Evolutionary conservation across 1,140 invertebrate species (phyloP).

Genomic region (Drosophila paulistorum): DNA sequence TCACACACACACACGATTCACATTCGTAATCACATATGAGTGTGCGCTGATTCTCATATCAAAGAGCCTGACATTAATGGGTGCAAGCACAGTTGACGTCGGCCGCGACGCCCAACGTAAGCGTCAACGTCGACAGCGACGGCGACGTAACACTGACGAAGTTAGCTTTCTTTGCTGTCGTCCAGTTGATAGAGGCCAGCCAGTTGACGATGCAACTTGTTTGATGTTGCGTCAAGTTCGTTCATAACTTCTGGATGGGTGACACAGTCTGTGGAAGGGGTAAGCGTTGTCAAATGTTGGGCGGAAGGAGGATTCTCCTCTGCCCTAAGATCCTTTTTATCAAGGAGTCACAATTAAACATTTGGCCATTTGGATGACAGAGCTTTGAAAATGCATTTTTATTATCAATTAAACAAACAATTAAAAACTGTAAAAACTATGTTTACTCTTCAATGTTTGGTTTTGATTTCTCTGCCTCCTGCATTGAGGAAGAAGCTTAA

Average conservation of each 20-base stretch:
- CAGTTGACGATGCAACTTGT: conserved; percentile 37
- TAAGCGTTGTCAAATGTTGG: background rate
- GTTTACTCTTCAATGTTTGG: too few species aligned
- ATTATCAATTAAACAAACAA: too few species aligned
- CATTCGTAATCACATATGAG: conserved; percentile 32
- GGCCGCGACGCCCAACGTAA: conserved; percentile 19
- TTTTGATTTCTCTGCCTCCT: background rate
- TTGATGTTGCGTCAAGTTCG: conserved; percentile 30
- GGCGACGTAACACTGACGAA: conserved; percentile 22
- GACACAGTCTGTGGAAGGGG: background rate
- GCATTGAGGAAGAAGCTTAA: too few species aligned
- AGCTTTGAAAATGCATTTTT: too few species aligned
- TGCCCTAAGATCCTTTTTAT: too few species aligned
- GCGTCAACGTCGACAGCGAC: conserved; percentile 15
- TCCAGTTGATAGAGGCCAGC: conserved; percentile 36
- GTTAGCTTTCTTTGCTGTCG: conserved; percentile 20
- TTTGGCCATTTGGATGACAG: too few species aligned
- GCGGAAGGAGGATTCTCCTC: background rate
- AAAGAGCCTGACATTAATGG: conserved; percentile 66
- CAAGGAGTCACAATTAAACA: too few species aligned
- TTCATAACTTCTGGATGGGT: background rate
- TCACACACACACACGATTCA: conserved; percentile 24
- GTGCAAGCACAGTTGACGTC: conserved; percentile 46
- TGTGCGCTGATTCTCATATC: conserved; percentile 50
- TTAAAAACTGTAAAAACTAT: too few species aligned